A percentile compares a stretch with the other conserved stretches of the same genome.
These are phyloP conservation scores for Asarcornis scutulata DNA, from an alignment of 2,113 vertebrate genomes.

Conservation along the genomic window DNA sequence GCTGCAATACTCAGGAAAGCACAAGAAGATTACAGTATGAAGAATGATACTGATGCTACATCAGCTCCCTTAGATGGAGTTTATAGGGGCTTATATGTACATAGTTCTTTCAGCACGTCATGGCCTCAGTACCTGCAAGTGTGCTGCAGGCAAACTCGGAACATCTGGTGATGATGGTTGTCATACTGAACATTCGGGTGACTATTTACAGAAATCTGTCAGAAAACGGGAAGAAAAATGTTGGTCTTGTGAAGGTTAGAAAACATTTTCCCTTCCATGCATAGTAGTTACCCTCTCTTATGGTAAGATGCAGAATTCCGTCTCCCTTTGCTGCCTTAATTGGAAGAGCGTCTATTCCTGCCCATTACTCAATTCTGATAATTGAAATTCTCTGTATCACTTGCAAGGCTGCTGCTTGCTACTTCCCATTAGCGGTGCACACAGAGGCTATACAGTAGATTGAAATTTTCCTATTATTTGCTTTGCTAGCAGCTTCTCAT, in stretches of 20 bases:
- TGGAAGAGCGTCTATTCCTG: neutral
- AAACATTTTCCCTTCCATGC: neutral
- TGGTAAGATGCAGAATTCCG: neutral
- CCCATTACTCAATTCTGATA: neutral
- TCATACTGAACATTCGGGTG: neutral
- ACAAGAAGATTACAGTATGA: neutral
- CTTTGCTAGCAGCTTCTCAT: neutral
- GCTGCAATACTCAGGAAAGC: neutral
- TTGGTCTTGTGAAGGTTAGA: neutral
- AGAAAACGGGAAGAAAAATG: neutral
- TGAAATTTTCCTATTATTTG: neutral
- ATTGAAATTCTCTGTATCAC: neutral
- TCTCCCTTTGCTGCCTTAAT: neutral
- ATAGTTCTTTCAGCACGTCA: neutral
- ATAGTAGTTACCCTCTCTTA: neutral
- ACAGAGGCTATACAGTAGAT: neutral
- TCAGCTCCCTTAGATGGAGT: neutral
- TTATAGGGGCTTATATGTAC: neutral
- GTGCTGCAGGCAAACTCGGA: neutral
- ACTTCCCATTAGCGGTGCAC: neutral
- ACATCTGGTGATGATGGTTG: rapidly evolving
- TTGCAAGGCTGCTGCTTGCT: neutral
- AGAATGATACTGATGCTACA: neutral
- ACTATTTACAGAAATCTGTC: neutral
- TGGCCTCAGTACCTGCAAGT: neutral